These are phyloP conservation scores for Tachyglossus aculeatus DNA, from an alignment of 2,797 vertebrate species.

Conservation along the genomic window DNA sequence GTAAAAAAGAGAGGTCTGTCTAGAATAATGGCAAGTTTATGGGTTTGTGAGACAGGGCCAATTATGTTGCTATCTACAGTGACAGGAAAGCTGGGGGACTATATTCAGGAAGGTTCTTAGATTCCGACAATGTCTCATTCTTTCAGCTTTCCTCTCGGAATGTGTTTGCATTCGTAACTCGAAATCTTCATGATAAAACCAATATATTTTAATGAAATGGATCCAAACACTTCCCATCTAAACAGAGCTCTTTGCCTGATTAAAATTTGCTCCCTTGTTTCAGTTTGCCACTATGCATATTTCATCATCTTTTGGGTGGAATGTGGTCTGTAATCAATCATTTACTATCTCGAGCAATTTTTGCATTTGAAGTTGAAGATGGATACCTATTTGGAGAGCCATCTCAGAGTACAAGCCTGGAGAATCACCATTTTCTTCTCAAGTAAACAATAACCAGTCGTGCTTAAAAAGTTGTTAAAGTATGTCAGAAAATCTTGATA, in stretches of 20 bases:
- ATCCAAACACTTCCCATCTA: background rate
- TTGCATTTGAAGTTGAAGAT: background rate
- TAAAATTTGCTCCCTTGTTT: background rate
- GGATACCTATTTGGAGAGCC: background rate
- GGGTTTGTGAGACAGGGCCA: no score
- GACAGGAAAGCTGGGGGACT: no score
- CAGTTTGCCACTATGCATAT: background rate
- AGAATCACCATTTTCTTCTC: background rate
- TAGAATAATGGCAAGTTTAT: no score
- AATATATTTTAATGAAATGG: background rate
- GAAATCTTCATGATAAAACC: background rate
- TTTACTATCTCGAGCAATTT: background rate
- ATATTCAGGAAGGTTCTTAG: no score
- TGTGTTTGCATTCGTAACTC: background rate
- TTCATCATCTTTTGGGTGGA: background rate
- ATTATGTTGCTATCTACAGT: no score
- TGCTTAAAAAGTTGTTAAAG: background rate
- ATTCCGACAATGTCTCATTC: no score
- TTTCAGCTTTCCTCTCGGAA: no score
- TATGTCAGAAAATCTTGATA: background rate
- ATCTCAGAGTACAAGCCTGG: background rate
- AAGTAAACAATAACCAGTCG: background rate
- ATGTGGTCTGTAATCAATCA: background rate
- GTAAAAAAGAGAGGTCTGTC: no score
- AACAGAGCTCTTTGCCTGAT: background rate